phyloP scores from a whole-genome alignment of 2,888 invertebrate genomes.

The Conistra vaccinii region DNA sequence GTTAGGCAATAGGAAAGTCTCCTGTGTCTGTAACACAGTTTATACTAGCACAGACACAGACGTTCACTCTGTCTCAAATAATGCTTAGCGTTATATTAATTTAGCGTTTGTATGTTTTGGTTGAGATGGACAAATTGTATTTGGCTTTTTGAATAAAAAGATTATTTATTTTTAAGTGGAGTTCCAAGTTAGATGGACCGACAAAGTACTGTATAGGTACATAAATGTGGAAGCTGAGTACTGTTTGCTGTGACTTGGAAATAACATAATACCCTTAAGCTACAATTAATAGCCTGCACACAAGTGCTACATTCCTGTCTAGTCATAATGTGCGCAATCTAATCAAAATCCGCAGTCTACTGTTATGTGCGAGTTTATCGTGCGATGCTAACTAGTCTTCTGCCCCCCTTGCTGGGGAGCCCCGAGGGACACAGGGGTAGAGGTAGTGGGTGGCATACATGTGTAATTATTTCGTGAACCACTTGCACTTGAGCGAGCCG shows the following conservation, averaged over 20 bases:
- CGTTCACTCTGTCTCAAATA: too few species aligned
- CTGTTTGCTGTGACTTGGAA: neutral
- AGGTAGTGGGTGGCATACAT: slow-evolving; percentile 50
- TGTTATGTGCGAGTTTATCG: slow-evolving; percentile 36
- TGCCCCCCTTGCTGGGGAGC: slow-evolving; percentile 1
- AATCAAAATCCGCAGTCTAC: slow-evolving; percentile 23
- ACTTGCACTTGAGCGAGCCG: slow-evolving; percentile 39
- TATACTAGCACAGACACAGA: too few species aligned
- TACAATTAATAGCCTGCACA: neutral
- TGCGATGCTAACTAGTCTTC: slow-evolving; percentile 25
- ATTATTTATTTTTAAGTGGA: too few species aligned
- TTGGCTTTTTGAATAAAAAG: too few species aligned
- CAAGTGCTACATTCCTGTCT: slow-evolving; percentile 13
- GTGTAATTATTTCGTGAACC: slow-evolving; percentile 65
- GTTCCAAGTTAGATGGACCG: neutral
- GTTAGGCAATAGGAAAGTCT: neutral
- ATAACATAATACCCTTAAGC: too few species aligned
- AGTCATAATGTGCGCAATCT: slow-evolving; percentile 35
- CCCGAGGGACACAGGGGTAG: slow-evolving; percentile 21
- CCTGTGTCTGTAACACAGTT: too few species aligned
- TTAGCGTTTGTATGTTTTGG: too few species aligned
- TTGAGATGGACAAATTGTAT: too few species aligned
- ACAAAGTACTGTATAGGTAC: neutral
- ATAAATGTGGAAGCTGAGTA: neutral
- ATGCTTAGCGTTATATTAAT: too few species aligned